Percentiles rank a stretch among this genome's conserved stretches.
phyloP scores from a whole-genome alignment of 1,140 invertebrate species.

The Whitmania pigra region DNA sequence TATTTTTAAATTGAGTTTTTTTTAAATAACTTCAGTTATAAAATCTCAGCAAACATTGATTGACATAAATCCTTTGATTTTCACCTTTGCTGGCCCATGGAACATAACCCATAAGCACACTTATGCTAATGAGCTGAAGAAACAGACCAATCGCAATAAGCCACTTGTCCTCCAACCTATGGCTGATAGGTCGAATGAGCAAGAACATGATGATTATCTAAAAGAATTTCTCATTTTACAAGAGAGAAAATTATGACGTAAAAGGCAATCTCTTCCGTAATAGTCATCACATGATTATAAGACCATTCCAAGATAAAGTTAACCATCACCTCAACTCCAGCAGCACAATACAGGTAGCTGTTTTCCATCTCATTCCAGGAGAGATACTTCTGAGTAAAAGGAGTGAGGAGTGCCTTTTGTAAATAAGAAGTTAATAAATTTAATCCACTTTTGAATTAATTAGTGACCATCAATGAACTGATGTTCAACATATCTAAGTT shows the following conservation, averaged over 20 bases:
- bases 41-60: no score
- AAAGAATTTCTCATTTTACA: no score
- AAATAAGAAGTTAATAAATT: not conserved
- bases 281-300: not conserved
- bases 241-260: no score
- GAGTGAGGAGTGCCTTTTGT: not conserved
- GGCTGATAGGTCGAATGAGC: not conserved
- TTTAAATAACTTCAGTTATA: no score
- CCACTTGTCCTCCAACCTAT: not conserved
- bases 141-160: not conserved
- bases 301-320: no score
- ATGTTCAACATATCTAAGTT: not conserved
- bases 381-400: not conserved
- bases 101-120: no score
- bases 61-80: no score
- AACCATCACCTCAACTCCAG: not conserved
- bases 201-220: slow-evolving; percentile 1
- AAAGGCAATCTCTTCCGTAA: not conserved
- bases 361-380: not conserved
- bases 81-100: no score
- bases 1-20: no score
- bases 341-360: not conserved
- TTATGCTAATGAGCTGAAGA: not conserved
- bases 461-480: no score
- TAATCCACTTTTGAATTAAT: no score